Base-by-base conservation (phyloP, 2,888 invertebrate species). In the Cryptus armator region DNA sequence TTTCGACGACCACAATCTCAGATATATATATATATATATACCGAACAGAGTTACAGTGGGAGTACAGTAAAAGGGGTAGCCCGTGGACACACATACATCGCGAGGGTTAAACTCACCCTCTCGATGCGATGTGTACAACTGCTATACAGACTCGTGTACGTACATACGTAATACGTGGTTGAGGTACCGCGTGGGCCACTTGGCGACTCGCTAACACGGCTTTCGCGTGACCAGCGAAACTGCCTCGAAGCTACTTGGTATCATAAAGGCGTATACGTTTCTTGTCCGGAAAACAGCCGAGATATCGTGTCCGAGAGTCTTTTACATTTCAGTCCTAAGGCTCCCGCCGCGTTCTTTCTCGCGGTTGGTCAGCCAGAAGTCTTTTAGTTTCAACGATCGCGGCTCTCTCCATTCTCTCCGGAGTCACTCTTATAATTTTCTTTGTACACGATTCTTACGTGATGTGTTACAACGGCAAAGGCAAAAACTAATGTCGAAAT, bases 191-290 rank as follows among this genome's bases (percentile, higher is more conserved):
- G 88, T 86, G 87, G 91, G 89, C 90, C 90, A 91, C 91, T 92
- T 91, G 91, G 90, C 89, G 89, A 91, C 89, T 90, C 89, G 90
- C 90, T 92, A 92, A 93, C 92, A 92, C 89, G 90, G 89, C 87
- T 92, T 92, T 93, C 88, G 92, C 93, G 92, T 92, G 92, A 92
- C 91, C 88, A 80, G 59, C 81, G 14, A 59, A 79, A 56, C 56
- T 78, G 64, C 75, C 64, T 75, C 75, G 29, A 75, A 66, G 75
- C 53, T 53, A 12, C 78, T 78, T 70, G 72, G 77, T 82, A 81
- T 78, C 74, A 71, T 64, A 79, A 68, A 71, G 79, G 82, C 85
- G 74, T 78, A 68, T 82, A 75, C 37, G 70, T 75, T 79, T 64
- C 71, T 56, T 79, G 75, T 71, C 32, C 59, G 71, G 46, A 19